These are phyloP conservation scores for Pemphigus obesinymphae DNA, from an alignment of 1,140 invertebrate genomes.

Conservation along the genomic window DNA sequence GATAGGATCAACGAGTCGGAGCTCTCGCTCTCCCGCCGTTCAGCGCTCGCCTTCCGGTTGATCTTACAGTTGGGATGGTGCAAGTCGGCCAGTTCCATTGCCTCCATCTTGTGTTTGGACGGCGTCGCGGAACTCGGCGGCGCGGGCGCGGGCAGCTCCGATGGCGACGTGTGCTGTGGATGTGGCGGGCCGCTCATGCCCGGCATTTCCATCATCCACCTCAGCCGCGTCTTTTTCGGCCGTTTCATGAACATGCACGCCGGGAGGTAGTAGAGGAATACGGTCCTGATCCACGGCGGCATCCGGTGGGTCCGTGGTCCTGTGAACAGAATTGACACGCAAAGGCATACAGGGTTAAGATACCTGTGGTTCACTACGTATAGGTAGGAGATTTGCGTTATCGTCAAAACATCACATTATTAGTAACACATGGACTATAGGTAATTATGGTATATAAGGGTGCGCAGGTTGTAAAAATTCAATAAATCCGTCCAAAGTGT, in stretches of 20 bases:
- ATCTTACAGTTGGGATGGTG: slow-evolving; percentile 95
- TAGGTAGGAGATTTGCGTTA: no score
- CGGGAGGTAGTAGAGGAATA: slow-evolving; percentile 91
- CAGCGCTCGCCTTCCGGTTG: slow-evolving; percentile 72
- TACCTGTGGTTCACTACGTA: background rate
- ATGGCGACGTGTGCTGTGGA: slow-evolving; percentile 66
- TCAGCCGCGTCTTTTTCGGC: slow-evolving; percentile 82
- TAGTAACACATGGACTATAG: no score
- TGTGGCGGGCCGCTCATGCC: slow-evolving; percentile 73
- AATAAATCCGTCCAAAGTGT: no score
- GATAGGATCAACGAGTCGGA: slow-evolving; percentile 84
- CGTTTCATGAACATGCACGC: slow-evolving; percentile 82
- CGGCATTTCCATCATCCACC: slow-evolving; percentile 97
- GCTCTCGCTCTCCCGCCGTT: slow-evolving; percentile 79
- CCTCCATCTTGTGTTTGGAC: slow-evolving; percentile 75
- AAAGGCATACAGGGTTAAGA: background rate
- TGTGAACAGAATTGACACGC: background rate
- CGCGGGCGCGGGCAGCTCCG: slow-evolving; percentile 74
- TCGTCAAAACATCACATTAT: no score
- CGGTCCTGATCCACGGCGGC: slow-evolving; percentile 88
- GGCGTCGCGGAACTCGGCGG: slow-evolving; percentile 52
- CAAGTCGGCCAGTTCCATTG: slow-evolving; percentile 89
- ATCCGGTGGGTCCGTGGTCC: slow-evolving; percentile 67
- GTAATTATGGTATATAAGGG: no score
- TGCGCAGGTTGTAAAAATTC: no score